Percentiles rank a stretch among this genome's conserved stretches.
These are phyloP conservation scores for Augochlorella aurata DNA, from an alignment of 2,888 invertebrate genomes.

Conservation along the genomic window DNA sequence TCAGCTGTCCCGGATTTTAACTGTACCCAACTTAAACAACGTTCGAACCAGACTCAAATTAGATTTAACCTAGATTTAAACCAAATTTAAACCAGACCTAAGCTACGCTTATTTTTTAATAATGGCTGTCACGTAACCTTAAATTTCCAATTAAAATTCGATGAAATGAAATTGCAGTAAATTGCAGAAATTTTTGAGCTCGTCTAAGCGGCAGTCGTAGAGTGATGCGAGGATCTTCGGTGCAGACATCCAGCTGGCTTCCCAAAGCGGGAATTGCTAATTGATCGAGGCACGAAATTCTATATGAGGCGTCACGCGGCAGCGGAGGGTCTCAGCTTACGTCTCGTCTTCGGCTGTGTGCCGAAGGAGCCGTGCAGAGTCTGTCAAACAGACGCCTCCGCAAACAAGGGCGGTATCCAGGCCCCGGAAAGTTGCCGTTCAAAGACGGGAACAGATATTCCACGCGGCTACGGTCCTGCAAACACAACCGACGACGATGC, in stretches of 20 bases:
- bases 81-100: too few relatives aligned
- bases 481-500: background rate
- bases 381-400: constrained; percentile 6
- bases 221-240: background rate
- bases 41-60: too few relatives aligned
- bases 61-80: too few relatives aligned
- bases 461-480: background rate
- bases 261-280: background rate
- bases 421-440: background rate
- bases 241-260: background rate
- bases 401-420: background rate
- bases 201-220: too few relatives aligned
- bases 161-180: too few relatives aligned
- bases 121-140: too few relatives aligned
- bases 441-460: constrained; percentile 7
- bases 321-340: background rate
- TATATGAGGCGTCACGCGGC: background rate
- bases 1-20: too few relatives aligned
- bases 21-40: too few relatives aligned
- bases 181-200: too few relatives aligned
- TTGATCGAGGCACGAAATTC: background rate
- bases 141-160: too few relatives aligned
- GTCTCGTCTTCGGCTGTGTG: background rate
- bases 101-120: too few relatives aligned
- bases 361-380: background rate